These are phyloP conservation scores for Poeciliopsis infans DNA, from an alignment of 2,797 vertebrate species.

Conservation along the genomic window DNA sequence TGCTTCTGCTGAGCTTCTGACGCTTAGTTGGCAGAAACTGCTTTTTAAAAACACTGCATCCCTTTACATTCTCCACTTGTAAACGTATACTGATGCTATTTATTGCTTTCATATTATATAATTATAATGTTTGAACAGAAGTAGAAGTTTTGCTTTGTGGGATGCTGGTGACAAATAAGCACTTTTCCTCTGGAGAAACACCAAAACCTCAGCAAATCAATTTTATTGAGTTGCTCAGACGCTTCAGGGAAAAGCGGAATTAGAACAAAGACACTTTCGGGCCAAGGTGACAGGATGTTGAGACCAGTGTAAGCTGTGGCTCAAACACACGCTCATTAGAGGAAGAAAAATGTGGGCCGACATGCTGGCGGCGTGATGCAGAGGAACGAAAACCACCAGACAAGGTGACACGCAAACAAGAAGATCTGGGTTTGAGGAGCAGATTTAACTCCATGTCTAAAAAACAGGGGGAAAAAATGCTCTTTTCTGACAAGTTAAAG, in stretches of 20 bases:
- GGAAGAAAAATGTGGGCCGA: constrained; percentile 6
- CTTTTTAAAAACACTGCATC: background rate
- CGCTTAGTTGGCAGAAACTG: background rate
- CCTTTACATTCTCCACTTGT: background rate
- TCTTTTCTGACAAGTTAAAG: background rate
- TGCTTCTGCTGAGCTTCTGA: background rate
- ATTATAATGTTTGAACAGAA: background rate
- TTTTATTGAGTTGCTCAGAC: constrained; percentile 39
- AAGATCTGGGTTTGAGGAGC: rapidly evolving
- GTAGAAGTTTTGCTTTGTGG: background rate
- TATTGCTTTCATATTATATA: background rate
- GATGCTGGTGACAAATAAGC: constrained; percentile 3
- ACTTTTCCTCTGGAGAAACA: constrained; percentile 16
- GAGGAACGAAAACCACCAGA: background rate
- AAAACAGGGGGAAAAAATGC: background rate
- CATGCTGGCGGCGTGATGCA: background rate
- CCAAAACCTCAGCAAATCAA: constrained; percentile 3
- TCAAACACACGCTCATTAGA: constrained; percentile 25
- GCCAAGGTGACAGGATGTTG: constrained; percentile 5
- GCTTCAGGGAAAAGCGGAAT: constrained; percentile 21
- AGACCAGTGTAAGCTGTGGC: constrained; percentile 1
- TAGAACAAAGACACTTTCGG: constrained; percentile 38
- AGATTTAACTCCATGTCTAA: background rate
- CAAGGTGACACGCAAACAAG: rapidly evolving
- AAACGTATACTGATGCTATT: background rate